Percentiles rank a stretch among this genome's conserved stretches.
These are phyloP conservation scores for Synanthedon tipuliformis DNA, from an alignment of 2,888 invertebrate genomes.

Conservation along the genomic window DNA sequence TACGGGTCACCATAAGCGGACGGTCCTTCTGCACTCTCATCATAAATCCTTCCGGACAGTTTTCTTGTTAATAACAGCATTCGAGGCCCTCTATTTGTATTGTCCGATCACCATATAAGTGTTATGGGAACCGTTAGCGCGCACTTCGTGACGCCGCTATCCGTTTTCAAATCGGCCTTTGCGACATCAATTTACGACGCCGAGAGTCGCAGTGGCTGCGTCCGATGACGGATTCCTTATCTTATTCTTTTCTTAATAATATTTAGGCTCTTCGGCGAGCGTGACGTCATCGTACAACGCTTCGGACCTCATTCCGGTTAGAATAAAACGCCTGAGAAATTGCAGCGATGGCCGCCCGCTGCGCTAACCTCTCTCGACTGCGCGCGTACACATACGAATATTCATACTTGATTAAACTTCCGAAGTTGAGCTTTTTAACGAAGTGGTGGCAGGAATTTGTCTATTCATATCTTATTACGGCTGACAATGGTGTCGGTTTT, in stretches of 20 bases:
- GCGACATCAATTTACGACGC: background rate
- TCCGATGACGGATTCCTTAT: background rate
- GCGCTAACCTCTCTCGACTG: background rate
- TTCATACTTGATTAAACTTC: background rate
- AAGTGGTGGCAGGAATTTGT: conserved; percentile 9
- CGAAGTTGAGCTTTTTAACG: background rate
- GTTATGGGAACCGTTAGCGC: conserved; percentile 2
- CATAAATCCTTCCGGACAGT: conserved; percentile 12
- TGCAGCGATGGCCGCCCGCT: conserved; percentile 5
- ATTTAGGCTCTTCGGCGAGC: background rate
- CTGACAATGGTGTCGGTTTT: conserved; percentile 9
- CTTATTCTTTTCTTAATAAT: background rate
- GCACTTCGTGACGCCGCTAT: conserved; percentile 1
- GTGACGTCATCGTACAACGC: background rate
- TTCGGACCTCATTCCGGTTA: background rate
- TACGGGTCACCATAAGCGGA: background rate
- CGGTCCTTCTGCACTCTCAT: conserved; percentile 2
- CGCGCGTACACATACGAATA: background rate
- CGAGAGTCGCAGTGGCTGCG: background rate
- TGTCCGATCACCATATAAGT: conserved; percentile 11
- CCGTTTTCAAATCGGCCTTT: conserved; percentile 1
- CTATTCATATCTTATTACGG: conserved; percentile 13
- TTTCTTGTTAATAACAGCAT: conserved; percentile 7
- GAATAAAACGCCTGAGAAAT: conserved; percentile 2
- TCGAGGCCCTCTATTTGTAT: conserved; percentile 1